These are phyloP conservation scores for Leptinotarsa peninsularis DNA, from an alignment of 2,888 invertebrate genomes.

Conservation along the genomic window DNA sequence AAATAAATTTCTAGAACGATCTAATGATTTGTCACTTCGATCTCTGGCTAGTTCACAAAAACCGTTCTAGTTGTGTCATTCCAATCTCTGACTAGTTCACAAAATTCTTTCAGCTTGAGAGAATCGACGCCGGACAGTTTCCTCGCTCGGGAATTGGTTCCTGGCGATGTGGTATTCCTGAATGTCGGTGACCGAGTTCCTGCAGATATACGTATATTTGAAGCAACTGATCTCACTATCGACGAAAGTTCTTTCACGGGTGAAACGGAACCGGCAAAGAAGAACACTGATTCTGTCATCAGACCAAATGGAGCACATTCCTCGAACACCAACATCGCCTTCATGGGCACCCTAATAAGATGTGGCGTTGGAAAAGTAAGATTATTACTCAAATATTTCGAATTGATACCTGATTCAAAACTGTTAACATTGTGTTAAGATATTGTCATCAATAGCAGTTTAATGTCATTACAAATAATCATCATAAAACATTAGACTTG, in stretches of 20 bases:
- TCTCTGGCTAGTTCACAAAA: no score
- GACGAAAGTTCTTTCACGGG: conserved; percentile 99
- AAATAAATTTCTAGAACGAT: no score
- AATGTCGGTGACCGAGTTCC: conserved; percentile 97
- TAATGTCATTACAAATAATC: no score
- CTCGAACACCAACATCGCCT: conserved; percentile 88
- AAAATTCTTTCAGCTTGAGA: conserved; percentile 74
- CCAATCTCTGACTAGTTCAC: no score
- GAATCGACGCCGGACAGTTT: conserved; percentile 90
- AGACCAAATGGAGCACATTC: conserved; percentile 72
- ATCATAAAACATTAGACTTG: no score
- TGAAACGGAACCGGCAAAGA: conserved; percentile 93
- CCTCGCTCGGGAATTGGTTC: conserved; percentile 94
- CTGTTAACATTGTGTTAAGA: no score
- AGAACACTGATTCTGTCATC: conserved; percentile 75
- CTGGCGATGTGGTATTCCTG: conserved; percentile 94
- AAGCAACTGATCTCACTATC: conserved; percentile 90
- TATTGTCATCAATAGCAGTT: no score
- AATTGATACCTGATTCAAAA: no score
- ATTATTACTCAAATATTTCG: background rate
- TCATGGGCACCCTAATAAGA: conserved; percentile 97
- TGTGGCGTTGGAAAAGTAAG: conserved; percentile 94
- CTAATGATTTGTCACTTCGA: no score
- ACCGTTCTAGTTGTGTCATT: no score
- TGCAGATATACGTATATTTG: conserved; percentile 94